A percentile compares a stretch with the other conserved stretches of the same genome.
phyloP scores from a whole-genome alignment of 64 coral and sea anemone genomes.

The Actinia equina region DNA sequence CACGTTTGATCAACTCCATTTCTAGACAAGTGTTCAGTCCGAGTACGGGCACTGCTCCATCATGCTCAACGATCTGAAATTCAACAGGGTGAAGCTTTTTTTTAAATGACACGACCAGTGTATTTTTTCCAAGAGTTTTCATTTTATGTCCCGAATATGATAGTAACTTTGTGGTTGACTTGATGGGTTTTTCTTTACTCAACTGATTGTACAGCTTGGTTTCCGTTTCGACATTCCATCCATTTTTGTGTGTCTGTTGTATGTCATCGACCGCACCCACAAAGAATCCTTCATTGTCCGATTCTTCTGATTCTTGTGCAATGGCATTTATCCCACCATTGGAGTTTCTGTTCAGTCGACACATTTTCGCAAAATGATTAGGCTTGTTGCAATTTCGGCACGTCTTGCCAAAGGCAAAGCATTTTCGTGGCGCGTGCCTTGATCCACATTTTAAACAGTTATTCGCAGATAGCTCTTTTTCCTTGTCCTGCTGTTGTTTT shows the following conservation, averaged over 20 bases:
- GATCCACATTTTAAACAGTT: conserved; percentile 9
- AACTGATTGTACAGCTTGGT: conserved; percentile 9
- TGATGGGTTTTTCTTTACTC: not conserved
- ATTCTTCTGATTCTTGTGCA: conserved; percentile 24
- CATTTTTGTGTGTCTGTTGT: not conserved
- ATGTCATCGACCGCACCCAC: conserved; percentile 18
- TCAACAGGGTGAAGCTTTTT: conserved; percentile 35
- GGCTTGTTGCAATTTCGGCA: conserved; percentile 28
- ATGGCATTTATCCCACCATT: not conserved
- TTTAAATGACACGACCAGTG: conserved; percentile 16
- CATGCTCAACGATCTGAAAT: conserved; percentile 40
- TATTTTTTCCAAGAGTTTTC: conserved; percentile 40
- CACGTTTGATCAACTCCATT: not conserved
- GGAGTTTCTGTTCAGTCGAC: not conserved
- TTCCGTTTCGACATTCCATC: conserved; percentile 18
- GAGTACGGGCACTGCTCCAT: not conserved
- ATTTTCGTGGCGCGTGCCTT: conserved; percentile 5
- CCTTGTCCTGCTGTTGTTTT: not conserved
- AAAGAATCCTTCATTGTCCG: conserved; percentile 10
- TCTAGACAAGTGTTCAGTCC: not conserved
- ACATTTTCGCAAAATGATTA: conserved; percentile 35
- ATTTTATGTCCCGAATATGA: conserved; percentile 40
- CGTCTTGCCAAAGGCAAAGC: conserved; percentile 18
- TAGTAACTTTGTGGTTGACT: conserved; percentile 21
- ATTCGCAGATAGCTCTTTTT: not conserved